These are phyloP conservation scores for Hemicrepidius hirtus DNA, from an alignment of 2,888 invertebrate genomes.

Conservation along the genomic window DNA sequence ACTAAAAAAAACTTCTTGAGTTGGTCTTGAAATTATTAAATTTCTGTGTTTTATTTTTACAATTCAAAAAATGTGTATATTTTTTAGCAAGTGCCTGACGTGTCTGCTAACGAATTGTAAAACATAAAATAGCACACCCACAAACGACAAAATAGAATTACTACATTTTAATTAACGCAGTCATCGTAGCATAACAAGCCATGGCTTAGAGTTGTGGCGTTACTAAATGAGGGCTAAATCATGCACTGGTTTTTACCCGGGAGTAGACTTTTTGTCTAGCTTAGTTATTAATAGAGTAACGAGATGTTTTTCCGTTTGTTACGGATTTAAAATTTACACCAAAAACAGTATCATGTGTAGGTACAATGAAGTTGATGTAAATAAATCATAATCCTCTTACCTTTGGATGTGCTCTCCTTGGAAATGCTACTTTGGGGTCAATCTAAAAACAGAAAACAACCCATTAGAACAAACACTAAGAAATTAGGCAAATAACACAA, in stretches of 20 bases:
- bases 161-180: slow-evolving; percentile 19
- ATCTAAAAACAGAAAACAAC: slow-evolving; percentile 83
- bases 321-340: too few species aligned
- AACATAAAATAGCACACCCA: slow-evolving; percentile 4
- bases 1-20: too few species aligned
- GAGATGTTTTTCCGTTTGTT: background rate
- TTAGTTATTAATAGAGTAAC: background rate
- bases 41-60: too few species aligned
- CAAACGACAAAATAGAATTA: background rate
- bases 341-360: background rate
- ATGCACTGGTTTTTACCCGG: background rate
- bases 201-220: slow-evolving; percentile 14
- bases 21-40: too few species aligned
- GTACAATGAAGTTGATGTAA: background rate
- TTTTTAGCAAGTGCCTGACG: too few species aligned
- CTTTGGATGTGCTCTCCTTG: slow-evolving; percentile 99
- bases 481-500: slow-evolving; percentile 57
- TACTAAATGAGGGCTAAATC: slow-evolving; percentile 7
- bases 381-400: slow-evolving; percentile 76
- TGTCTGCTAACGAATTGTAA: background rate
- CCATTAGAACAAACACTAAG: slow-evolving; percentile 48
- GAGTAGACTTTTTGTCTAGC: too few species aligned
- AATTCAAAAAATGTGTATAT: too few species aligned
- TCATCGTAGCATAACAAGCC: slow-evolving; percentile 15
- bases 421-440: slow-evolving; percentile 99